Evolutionary conservation across 2,113 vertebrate genomes (phyloP).

Genomic region (Columba janthina): DNA sequence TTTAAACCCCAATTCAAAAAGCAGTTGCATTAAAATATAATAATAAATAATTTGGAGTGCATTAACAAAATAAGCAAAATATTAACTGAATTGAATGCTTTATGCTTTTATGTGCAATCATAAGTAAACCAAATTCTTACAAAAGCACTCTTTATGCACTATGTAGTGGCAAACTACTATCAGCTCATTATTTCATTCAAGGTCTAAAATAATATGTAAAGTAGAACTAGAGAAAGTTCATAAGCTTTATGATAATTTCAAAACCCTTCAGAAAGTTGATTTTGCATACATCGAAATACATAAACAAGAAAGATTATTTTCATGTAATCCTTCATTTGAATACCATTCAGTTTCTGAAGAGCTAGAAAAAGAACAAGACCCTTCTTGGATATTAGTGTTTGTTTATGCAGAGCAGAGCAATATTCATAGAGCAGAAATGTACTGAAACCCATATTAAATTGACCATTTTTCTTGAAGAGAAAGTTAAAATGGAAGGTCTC

Average conservation of each 20-base stretch:
- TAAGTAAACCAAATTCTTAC: slow-evolving; percentile 71
- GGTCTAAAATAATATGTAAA: slow-evolving; percentile 41
- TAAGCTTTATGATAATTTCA: neutral
- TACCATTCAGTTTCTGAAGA: neutral
- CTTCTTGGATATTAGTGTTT: neutral
- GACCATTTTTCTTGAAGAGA: slow-evolving; percentile 25
- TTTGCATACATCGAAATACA: neutral
- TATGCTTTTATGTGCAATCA: slow-evolving; percentile 59
- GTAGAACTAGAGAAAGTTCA: neutral
- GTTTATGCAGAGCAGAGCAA: neutral
- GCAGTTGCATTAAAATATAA: slow-evolving; percentile 67
- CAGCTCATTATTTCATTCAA: slow-evolving; percentile 42
- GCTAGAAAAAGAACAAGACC: neutral
- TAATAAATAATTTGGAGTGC: slow-evolving; percentile 66
- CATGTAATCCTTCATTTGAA: neutral
- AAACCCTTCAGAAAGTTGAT: neutral
- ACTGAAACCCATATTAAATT: slow-evolving; percentile 6
- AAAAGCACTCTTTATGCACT: slow-evolving; percentile 45
- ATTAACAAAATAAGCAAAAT: slow-evolving; percentile 75
- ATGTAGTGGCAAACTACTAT: slow-evolving; percentile 66
- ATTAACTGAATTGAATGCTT: slow-evolving; percentile 43
- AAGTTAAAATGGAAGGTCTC: slow-evolving; percentile 21
- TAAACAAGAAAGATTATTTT: neutral
- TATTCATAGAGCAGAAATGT: neutral
- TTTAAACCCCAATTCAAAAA: slow-evolving; percentile 65